These are phyloP conservation scores for Cryptoprocta ferox DNA, from an alignment of 2,797 vertebrate species.

Conservation along the genomic window DNA sequence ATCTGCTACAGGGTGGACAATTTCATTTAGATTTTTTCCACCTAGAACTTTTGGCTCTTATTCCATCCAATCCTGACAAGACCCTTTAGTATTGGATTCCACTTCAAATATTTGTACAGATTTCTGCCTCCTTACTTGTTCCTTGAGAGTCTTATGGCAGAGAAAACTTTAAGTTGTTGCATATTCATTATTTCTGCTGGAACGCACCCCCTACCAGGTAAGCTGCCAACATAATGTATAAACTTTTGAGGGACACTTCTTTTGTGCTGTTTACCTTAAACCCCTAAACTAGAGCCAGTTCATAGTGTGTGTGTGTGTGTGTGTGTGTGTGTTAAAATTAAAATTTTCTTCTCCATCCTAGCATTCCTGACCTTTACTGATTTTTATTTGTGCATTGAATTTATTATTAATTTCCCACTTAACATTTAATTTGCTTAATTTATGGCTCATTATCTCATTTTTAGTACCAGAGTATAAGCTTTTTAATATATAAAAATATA, in stretches of 20 bases:
- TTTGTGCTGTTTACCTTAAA: background rate
- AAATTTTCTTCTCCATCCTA: background rate
- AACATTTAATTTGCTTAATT: background rate
- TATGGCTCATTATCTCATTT: background rate
- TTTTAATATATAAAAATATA: background rate
- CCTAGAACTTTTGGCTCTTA: background rate
- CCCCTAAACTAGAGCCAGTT: background rate
- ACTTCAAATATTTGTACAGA: background rate
- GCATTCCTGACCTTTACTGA: background rate
- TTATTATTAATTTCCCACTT: background rate
- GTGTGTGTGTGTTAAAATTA: too few relatives aligned
- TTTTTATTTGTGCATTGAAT: background rate
- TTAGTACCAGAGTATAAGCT: background rate
- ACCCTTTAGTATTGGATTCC: background rate
- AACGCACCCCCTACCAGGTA: background rate
- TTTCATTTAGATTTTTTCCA: background rate
- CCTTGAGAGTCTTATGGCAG: background rate
- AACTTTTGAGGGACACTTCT: background rate
- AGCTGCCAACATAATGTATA: background rate
- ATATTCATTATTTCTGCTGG: background rate
- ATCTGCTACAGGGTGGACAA: background rate
- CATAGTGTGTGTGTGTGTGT: background rate
- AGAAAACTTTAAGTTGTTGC: background rate
- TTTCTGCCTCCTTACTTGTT: background rate
- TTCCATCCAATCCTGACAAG: background rate